Evolutionary conservation across 2,888 invertebrate species (phyloP), one percentile per base, ranked within the genome.

Genomic region (Fragum fragum): DNA sequence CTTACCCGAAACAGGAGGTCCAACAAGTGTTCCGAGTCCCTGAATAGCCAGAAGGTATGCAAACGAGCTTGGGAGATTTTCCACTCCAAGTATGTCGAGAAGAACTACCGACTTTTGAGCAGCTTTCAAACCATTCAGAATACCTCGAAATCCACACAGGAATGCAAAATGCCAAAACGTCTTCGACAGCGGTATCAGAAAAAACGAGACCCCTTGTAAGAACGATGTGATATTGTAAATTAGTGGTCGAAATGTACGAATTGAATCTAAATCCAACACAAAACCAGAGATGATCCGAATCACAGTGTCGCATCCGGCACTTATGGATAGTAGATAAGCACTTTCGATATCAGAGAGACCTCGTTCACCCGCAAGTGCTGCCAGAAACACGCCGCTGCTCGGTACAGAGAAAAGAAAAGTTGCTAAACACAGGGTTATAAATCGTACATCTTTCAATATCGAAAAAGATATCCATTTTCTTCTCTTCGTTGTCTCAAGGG

Each of bases 171-270:
- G 73, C 0, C 42, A n/a, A 59, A 69, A 84, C 0, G 61, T 78
- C 18, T 39, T 36, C 59, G 86, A 57, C 16, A 69, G 71, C 0
- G 91, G 91, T 21, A 87, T 83, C 18, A 88, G 23, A 28, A 88
- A 87, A 0, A 87, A 83, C 0, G 87, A 32, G 1, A 55, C 36
- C n/a, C 85, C 86, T 36, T 90, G 85, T 0, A 88, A 47, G 73
- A 90, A 90, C 28, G 90, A 83, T 21, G 90, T 74, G 1, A 72
- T 55, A 69, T 89, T 90, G 75, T 88, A 92, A 14, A 90, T 73
- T 5, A 87, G 36, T 6, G 88, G 87, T 28, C 92, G 76, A 55
- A 83, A 86, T 55, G 83, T 78, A 39, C 86, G 83, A 14, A 91
- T 75, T 5, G 61, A 21, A 26, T 85, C 81, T 16, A 88, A 55